Percentiles rank a stretch among this genome's conserved stretches.
Evolutionary conservation across 92 coral and sea anemone species (phyloP).

Genomic region (Blastomussa wellsi): DNA sequence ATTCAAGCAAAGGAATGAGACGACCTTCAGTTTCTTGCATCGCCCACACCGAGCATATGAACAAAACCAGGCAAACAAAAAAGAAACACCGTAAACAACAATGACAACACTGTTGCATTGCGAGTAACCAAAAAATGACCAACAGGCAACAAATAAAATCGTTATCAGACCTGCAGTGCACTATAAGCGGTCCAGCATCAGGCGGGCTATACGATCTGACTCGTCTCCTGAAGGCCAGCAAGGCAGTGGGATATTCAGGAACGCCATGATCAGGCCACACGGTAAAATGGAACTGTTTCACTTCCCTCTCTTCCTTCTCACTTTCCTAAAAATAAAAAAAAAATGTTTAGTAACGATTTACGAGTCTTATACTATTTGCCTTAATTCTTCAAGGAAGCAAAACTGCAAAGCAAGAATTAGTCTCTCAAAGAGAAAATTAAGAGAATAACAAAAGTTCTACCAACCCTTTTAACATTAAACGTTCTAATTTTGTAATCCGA

Average conservation of each 20-base stretch:
- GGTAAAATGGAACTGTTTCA: slow-evolving; percentile 95
- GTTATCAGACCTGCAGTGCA: slow-evolving; percentile 89
- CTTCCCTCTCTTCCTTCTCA: slow-evolving; percentile 97
- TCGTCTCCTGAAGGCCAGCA: slow-evolving; percentile 92
- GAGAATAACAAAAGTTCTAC: background rate
- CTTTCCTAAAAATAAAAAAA: slow-evolving; percentile 52
- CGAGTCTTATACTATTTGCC: background rate
- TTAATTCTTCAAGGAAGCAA: background rate
- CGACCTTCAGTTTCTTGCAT: too few relatives aligned
- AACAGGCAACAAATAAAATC: background rate
- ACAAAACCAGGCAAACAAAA: background rate
- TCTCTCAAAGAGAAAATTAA: too few relatives aligned
- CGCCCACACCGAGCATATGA: background rate
- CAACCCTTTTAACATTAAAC: slow-evolving; percentile 79
- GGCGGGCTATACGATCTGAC: slow-evolving; percentile 90
- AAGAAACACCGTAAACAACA: background rate
- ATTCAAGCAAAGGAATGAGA: too few relatives aligned
- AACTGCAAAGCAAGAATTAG: too few relatives aligned
- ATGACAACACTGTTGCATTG: too few relatives aligned
- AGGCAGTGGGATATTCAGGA: slow-evolving; percentile 96
- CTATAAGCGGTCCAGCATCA: slow-evolving; percentile 85
- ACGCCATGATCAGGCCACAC: slow-evolving; percentile 99
- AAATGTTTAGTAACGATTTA: background rate
- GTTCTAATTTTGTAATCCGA: slow-evolving; percentile 96
- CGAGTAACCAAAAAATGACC: background rate